phyloP scores from a whole-genome alignment of 2,113 vertebrate species.

The Crocuta crocuta region DNA sequence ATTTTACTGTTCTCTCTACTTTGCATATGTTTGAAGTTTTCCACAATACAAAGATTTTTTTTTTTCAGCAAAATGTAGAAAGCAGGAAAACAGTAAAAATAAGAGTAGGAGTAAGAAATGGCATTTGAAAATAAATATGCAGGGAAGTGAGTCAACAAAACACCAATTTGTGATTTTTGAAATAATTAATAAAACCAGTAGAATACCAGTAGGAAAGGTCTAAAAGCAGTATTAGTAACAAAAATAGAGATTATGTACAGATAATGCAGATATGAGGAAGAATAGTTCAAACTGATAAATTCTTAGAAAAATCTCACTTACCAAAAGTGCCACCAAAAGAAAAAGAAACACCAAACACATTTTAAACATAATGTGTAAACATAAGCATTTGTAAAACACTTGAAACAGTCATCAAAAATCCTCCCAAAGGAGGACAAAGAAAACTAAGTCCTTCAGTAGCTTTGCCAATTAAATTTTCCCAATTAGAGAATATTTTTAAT shows the following conservation, averaged over 20 bases:
- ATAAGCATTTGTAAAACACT: background rate
- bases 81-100: background rate
- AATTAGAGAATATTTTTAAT: background rate
- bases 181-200: constrained; percentile 31
- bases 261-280: background rate
- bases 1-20: background rate
- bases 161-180: background rate
- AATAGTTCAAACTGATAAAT: background rate
- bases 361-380: background rate
- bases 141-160: background rate
- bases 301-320: background rate
- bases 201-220: background rate
- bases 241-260: constrained; percentile 16
- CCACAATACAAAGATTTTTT: background rate
- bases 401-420: background rate
- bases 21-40: background rate
- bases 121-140: constrained; percentile 1
- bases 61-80: constrained; percentile 20
- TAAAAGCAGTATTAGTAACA: background rate
- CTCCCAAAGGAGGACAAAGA: background rate
- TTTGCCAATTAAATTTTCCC: constrained; percentile 5
- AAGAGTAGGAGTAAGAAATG: background rate
- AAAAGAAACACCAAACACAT: background rate
- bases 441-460: background rate
- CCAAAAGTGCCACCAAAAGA: background rate